Evolutionary conservation across 1,140 invertebrate species (phyloP).

Genomic region (Megalonaias nervosa): DNA sequence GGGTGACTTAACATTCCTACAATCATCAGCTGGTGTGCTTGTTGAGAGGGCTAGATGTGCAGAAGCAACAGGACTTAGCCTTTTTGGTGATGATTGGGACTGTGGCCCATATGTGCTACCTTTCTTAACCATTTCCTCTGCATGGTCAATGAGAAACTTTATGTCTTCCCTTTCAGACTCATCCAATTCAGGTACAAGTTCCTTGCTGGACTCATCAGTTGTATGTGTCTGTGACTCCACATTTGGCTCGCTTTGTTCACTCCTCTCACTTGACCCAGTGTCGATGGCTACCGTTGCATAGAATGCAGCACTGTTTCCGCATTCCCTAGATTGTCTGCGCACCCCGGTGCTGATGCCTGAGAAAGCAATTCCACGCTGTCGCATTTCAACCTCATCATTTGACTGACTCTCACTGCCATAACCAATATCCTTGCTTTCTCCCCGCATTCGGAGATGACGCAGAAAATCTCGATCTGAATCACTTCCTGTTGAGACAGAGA

Average conservation of each 20-base stretch:
- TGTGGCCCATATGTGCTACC: slow-evolving; percentile 14
- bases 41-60: too few species aligned
- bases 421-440: slow-evolving; percentile 63
- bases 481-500: slow-evolving; percentile 38
- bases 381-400: slow-evolving; percentile 61
- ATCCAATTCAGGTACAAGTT: slow-evolving; percentile 27
- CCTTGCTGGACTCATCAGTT: slow-evolving; percentile 18
- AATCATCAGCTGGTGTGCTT: too few species aligned
- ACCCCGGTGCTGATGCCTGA: slow-evolving; percentile 23
- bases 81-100: slow-evolving; percentile 5
- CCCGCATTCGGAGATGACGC: slow-evolving; percentile 31
- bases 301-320: slow-evolving; percentile 11
- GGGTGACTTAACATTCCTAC: too few species aligned
- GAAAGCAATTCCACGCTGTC: slow-evolving; percentile 26
- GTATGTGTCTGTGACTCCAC: slow-evolving; percentile 33
- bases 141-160: slow-evolving; percentile 51
- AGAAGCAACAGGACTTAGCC: slow-evolving; percentile 11
- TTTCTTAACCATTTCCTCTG: slow-evolving; percentile 48
- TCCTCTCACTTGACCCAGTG: slow-evolving; percentile 11
- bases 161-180: slow-evolving; percentile 46
- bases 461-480: slow-evolving; percentile 43
- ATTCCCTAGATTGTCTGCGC: slow-evolving; percentile 20
- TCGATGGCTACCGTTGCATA: slow-evolving; percentile 35
- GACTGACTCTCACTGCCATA: slow-evolving; percentile 70
- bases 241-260: too few species aligned